A percentile compares a stretch with the other conserved stretches of the same genome.
These are phyloP conservation scores for Sebastes trivittatus DNA, from an alignment of 2,797 vertebrate species.

Conservation along the genomic window DNA sequence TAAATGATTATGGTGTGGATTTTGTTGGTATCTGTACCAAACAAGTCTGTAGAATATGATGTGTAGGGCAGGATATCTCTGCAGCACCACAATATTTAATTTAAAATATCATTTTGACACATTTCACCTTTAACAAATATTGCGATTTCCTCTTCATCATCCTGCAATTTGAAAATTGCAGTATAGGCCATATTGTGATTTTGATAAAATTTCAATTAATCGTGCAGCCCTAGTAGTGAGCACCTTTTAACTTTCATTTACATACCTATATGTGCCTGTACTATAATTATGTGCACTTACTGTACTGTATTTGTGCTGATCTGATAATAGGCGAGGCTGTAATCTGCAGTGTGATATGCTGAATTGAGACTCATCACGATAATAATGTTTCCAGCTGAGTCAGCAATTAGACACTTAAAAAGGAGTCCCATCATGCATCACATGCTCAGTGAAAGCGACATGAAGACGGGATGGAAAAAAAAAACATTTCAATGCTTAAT, in stretches of 20 bases:
- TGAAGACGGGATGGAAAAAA: not conserved
- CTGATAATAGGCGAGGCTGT: not conserved
- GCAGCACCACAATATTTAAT: too few relatives aligned
- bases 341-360: not conserved
- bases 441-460: not conserved
- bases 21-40: too few relatives aligned
- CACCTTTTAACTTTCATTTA: not conserved
- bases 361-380: not conserved
- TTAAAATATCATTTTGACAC: too few relatives aligned
- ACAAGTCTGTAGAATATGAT: too few relatives aligned
- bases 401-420: not conserved
- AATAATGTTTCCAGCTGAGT: not conserved
- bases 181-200: too few relatives aligned
- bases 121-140: too few relatives aligned
- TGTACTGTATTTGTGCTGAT: not conserved
- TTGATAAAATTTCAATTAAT: too few relatives aligned
- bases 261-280: fast-evolving
- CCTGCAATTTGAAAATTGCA: too few relatives aligned
- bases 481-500: not conserved
- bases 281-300: not conserved
- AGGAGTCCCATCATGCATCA: not conserved
- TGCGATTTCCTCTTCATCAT: too few relatives aligned
- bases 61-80: too few relatives aligned
- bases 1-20: too few relatives aligned
- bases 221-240: not conserved